phyloP scores from a whole-genome alignment of 2,797 vertebrate genomes.

The Ataeniobius toweri region DNA sequence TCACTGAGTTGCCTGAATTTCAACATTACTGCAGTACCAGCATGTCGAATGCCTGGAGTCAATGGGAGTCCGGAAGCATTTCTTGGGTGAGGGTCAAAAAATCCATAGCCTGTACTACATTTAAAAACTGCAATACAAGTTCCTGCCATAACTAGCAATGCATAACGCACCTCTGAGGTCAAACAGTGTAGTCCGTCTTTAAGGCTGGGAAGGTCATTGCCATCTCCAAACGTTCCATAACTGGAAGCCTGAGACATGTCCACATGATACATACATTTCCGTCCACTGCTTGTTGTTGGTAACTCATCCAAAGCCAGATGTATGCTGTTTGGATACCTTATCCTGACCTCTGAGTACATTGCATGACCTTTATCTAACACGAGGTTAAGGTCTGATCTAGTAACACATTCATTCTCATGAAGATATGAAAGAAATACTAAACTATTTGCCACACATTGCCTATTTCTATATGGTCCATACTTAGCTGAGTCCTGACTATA shows the following conservation, averaged over 20 bases:
- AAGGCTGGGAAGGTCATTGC: not conserved
- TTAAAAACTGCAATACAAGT: not conserved
- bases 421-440: not conserved
- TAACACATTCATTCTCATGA: not conserved
- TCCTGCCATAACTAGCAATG: not conserved
- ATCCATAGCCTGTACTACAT: too few species aligned
- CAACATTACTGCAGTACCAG: not conserved
- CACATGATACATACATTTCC: not conserved
- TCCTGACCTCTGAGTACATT: rapidly evolving
- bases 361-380: not conserved
- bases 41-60: not conserved
- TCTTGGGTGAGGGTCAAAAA: too few species aligned
- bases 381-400: rapidly evolving
- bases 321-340: rapidly evolving
- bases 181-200: not conserved
- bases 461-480: not conserved
- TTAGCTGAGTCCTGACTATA: rapidly evolving
- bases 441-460: not conserved
- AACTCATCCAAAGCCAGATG: rapidly evolving
- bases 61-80: not conserved
- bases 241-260: not conserved
- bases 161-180: rapidly evolving
- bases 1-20: not conserved
- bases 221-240: not conserved
- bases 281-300: not conserved